Conservation (phyloP, 2,113 vertebrate genomes). For the Tyto alba region DNA sequence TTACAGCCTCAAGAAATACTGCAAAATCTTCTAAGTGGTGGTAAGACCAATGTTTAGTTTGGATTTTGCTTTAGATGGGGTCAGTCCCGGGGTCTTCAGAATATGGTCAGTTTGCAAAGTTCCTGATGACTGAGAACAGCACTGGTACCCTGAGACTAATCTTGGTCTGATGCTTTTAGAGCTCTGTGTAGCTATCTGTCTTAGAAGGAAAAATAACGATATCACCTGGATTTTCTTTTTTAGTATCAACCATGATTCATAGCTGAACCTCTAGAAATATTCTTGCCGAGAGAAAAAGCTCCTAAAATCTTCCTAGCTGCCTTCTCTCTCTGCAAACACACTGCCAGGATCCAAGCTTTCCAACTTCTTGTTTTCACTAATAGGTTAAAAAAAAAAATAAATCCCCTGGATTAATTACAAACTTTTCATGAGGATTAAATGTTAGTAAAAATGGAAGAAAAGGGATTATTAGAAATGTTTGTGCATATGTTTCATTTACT, state of each 20-base stretch:
- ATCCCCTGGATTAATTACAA: background rate
- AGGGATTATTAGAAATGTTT: background rate
- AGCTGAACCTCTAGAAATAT: background rate
- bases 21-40: background rate
- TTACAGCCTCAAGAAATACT: background rate
- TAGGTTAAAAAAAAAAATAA: background rate
- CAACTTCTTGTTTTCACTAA: background rate
- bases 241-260: background rate
- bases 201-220: background rate
- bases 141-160: background rate
- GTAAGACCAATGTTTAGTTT: background rate
- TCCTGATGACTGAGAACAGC: background rate
- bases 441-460: background rate
- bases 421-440: background rate
- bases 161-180: background rate
- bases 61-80: background rate
- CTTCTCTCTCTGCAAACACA: background rate
- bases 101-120: background rate
- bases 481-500: background rate
- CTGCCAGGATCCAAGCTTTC: background rate
- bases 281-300: background rate
- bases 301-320: background rate
- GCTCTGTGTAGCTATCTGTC: background rate
- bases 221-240: background rate
- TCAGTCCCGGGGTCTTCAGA: background rate